These are phyloP conservation scores for Chrysopilus asiliformis DNA, from an alignment of 2,888 invertebrate genomes.

Conservation along the genomic window DNA sequence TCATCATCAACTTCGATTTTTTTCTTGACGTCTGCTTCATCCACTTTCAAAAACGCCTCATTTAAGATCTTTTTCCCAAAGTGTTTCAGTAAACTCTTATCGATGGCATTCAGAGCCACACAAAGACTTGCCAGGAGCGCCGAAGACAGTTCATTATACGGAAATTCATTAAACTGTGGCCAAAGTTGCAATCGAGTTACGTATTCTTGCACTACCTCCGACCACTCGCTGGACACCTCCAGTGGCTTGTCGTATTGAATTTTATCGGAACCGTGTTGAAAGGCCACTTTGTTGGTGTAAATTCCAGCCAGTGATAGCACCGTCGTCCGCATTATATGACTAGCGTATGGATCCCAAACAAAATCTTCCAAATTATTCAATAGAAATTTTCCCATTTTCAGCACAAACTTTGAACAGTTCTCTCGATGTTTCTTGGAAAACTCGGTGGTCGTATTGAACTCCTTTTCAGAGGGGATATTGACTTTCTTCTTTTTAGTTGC, in stretches of 20 bases:
- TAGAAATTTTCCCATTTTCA: constrained; percentile 60
- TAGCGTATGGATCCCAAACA: constrained; percentile 62
- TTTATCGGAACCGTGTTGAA: constrained; percentile 32
- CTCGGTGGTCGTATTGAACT: constrained; percentile 26
- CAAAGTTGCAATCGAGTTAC: constrained; percentile 49
- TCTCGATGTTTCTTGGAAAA: constrained; percentile 39
- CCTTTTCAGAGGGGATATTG: constrained; percentile 22
- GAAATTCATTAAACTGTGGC: constrained; percentile 67
- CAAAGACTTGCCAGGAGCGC: constrained; percentile 50
- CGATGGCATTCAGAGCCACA: constrained; percentile 43
- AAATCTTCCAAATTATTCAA: constrained; percentile 78
- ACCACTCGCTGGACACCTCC: constrained; percentile 44
- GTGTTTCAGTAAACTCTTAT: constrained; percentile 46
- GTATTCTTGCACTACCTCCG: constrained; percentile 49
- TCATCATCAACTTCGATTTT: constrained; percentile 20
- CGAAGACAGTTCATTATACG: constrained; percentile 54
- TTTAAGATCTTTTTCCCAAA: constrained; percentile 51
- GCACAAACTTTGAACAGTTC: constrained; percentile 48
- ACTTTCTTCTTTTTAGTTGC: constrained; percentile 25
- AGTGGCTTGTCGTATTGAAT: constrained; percentile 26
- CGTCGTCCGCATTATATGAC: constrained; percentile 59
- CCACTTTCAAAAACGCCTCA: constrained; percentile 28
- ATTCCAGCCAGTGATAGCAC: constrained; percentile 58
- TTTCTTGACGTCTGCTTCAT: constrained; percentile 21
- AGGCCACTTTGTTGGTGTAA: constrained; percentile 39